A percentile compares a stretch with the other conserved stretches of the same genome.
phyloP scores from a whole-genome alignment of 1,140 invertebrate species.

The Caenorhabditis elegans region WBcel235 BX284606.5:10304001-10304500 shows the following conservation, averaged over 20 bases:
- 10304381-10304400: neutral
- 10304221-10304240: neutral
- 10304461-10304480: conserved; percentile 14
- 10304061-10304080: too few relatives aligned
- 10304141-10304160: neutral
- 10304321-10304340: neutral
- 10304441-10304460: neutral
- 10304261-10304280: neutral
- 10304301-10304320: neutral
- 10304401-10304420: neutral
- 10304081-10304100: too few relatives aligned
- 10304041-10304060: too few relatives aligned
- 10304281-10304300: neutral
- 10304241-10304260: neutral
- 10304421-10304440: neutral
- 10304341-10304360: neutral
- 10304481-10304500: neutral
- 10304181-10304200: neutral
- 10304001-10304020: too few relatives aligned
- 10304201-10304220: too few relatives aligned
- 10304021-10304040: too few relatives aligned
- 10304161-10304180: neutral
- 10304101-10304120: too few relatives aligned
- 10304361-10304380: conserved; percentile 1
- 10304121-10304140: too few relatives aligned